A percentile compares a stretch with the other conserved stretches of the same genome.
phyloP scores from a whole-genome alignment of 2,113 vertebrate species.

The Leucoraja erinaceus region DNA sequence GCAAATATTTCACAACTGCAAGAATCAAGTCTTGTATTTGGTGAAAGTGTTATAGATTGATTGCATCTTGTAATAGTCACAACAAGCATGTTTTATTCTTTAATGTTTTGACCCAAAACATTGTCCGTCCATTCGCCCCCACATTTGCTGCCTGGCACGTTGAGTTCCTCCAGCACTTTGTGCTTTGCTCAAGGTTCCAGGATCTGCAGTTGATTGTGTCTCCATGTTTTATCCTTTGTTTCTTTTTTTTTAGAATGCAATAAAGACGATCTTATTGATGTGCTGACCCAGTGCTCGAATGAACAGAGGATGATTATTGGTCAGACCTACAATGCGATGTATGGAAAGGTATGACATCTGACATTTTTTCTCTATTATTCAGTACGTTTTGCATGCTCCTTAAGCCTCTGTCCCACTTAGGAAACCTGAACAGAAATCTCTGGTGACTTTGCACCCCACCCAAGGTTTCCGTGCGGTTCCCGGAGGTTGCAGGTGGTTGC shows the following conservation, averaged over 20 bases:
- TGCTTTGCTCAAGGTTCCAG: no score
- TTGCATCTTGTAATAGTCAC: neutral
- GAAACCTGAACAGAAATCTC: no score
- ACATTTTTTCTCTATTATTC: neutral
- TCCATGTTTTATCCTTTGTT: neutral
- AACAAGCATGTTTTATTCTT: neutral
- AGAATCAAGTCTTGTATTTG: neutral
- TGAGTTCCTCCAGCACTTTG: no score
- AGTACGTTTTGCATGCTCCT: neutral
- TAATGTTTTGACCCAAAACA: no score
- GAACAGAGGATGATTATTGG: constrained; percentile 60
- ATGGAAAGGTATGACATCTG: constrained; percentile 50
- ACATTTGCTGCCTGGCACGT: no score
- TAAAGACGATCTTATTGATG: constrained; percentile 61
- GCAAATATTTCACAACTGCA: neutral
- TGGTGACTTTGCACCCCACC: no score
- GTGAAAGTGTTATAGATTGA: neutral
- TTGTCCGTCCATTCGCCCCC: no score
- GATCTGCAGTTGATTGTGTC: no score
- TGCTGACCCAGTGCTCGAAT: constrained; percentile 61
- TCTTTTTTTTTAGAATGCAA: constrained; percentile 55
- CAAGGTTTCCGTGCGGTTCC: no score
- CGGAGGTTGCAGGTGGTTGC: no score
- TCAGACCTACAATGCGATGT: constrained; percentile 54
- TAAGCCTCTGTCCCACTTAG: no score